Base-by-base conservation (phyloP, 2,888 invertebrate genomes). In the Sturmia bella region DNA sequence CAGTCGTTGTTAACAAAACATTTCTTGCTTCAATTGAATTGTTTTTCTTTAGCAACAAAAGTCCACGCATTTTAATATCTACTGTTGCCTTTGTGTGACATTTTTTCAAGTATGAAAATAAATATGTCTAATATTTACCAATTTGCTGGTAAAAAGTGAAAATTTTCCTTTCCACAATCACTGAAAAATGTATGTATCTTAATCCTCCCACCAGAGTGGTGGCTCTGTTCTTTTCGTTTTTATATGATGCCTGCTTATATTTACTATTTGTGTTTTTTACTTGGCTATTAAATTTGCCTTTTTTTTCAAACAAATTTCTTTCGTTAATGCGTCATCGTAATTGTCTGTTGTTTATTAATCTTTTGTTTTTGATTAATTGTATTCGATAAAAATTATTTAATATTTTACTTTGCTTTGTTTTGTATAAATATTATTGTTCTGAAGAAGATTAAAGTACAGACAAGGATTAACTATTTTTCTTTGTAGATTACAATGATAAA, bases 281-380 rank as follows among this genome's bases (percentile, higher is more conserved):
- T 72, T 50, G 12, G 21, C 37, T 64, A 52, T 37, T 24, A 19
- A 39, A 21, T 39, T 61, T 24, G 12, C 17, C 7, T 32, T 27
- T 59, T 27, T 75, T 59, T 27, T 75, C 7, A 27, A 45, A 19
- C 0, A 59, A 50, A 50, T 59, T 66, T 57, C 66, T 52, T 57
- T 39, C 15, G 19, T 41, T 12, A 57, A 41, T 50, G 50, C 66
- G 75, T 66, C 48, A 74, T 52, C 39, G 39, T 48, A 12, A 41
- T 24, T 9, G 12, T 21, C 56, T 69, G 21, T 59, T 57, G 13
- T 32, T n/a, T 50, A n/a, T n/a, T n/a, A 48, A 48, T 63, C 50
- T 56, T 77, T 70, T 77, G 48, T 64, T 54, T 48, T 57, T 77
- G 63, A 63, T 63, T 70, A 27, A 56, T 48, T 77, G 21, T 17